These are phyloP conservation scores for Eurois occulta DNA, from an alignment of 2,888 invertebrate genomes.

Conservation along the genomic window DNA sequence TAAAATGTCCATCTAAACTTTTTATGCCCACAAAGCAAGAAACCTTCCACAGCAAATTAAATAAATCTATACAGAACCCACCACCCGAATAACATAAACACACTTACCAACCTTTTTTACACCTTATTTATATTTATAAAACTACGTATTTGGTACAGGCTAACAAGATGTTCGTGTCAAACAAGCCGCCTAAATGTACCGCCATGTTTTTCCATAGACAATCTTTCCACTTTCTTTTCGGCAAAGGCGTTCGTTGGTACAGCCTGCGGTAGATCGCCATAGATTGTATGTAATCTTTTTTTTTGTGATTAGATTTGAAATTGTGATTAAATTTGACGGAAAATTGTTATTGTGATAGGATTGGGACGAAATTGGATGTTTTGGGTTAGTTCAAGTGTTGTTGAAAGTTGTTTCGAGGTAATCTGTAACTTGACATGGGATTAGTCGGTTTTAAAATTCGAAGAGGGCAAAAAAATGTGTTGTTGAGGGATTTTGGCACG, in stretches of 20 bases:
- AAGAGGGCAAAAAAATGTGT: slow-evolving; percentile 32
- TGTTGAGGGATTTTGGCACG: slow-evolving; percentile 8
- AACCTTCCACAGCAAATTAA: neutral
- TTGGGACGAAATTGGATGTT: slow-evolving; percentile 57
- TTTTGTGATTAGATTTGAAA: slow-evolving; percentile 63
- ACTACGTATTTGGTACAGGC: slow-evolving; percentile 86
- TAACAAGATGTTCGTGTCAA: slow-evolving; percentile 88
- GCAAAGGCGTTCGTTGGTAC: slow-evolving; percentile 66
- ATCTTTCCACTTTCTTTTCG: slow-evolving; percentile 76
- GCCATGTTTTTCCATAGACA: slow-evolving; percentile 75
- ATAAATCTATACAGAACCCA: slow-evolving; percentile 56
- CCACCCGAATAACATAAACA: neutral
- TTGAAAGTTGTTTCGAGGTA: slow-evolving; percentile 48
- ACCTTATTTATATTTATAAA: slow-evolving; percentile 88
- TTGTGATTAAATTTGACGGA: slow-evolving; percentile 69
- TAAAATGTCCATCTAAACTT: neutral
- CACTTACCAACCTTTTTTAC: slow-evolving; percentile 67
- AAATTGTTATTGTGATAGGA: slow-evolving; percentile 63
- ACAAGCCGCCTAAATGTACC: slow-evolving; percentile 79
- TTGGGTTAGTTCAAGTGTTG: slow-evolving; percentile 47
- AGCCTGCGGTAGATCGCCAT: slow-evolving; percentile 71
- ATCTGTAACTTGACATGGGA: slow-evolving; percentile 50
- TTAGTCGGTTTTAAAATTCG: slow-evolving; percentile 44
- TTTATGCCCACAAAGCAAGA: too few relatives aligned
- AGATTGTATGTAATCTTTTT: slow-evolving; percentile 65